These are phyloP conservation scores for Rutpela maculata DNA, from an alignment of 2,888 invertebrate species.

Conservation along the genomic window DNA sequence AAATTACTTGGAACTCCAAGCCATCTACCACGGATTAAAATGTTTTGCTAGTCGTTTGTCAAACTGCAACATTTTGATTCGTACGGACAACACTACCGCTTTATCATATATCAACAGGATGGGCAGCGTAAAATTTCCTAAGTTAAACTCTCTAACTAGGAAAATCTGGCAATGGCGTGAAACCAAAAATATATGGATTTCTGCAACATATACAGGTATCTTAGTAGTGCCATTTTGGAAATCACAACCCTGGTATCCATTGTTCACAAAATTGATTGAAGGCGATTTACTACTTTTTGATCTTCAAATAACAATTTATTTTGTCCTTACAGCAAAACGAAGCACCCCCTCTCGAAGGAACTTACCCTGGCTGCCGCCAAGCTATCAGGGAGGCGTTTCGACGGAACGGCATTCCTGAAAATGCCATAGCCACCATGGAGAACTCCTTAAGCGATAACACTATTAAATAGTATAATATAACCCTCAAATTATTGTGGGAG, in stretches of 20 bases:
- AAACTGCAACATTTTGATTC: constrained; percentile 48
- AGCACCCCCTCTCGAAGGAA: constrained; percentile 1
- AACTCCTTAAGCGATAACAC: background rate
- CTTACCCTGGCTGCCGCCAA: constrained; percentile 21
- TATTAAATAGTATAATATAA: constrained; percentile 5
- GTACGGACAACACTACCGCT: no score
- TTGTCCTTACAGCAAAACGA: constrained; percentile 10
- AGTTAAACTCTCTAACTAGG: background rate
- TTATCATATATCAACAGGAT: no score
- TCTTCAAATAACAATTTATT: background rate
- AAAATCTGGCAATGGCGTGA: constrained; percentile 26
- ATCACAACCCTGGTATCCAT: constrained; percentile 14
- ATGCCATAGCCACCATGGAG: constrained; percentile 13
- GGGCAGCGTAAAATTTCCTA: constrained; percentile 8
- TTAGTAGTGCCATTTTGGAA: constrained; percentile 9
- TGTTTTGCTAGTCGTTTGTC: constrained; percentile 50
- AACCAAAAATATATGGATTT: constrained; percentile 1
- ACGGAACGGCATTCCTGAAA: background rate
- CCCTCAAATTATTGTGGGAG: constrained; percentile 4
- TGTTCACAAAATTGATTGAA: background rate
- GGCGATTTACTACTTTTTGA: background rate
- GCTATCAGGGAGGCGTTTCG: constrained; percentile 9
- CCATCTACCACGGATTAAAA: constrained; percentile 54
- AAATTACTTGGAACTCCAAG: constrained; percentile 55
- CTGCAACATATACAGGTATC: background rate